Evolutionary conservation across 2,113 vertebrate genomes (phyloP).

Genomic region (Tupaia chinensis): DNA sequence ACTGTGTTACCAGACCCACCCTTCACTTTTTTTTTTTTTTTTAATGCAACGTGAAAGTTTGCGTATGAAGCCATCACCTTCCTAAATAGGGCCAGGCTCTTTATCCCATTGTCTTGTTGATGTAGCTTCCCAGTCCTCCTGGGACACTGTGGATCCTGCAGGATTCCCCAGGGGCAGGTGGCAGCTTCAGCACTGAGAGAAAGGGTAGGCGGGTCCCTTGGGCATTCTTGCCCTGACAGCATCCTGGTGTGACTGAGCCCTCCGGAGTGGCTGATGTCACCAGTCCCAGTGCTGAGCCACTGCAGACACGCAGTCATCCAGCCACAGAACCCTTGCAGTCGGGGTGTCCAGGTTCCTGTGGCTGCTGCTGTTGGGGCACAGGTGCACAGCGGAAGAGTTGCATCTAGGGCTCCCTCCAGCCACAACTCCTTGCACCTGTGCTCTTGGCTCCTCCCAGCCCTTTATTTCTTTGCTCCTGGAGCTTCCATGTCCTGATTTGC

Average conservation of each 20-base stretch:
- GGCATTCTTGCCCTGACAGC: neutral
- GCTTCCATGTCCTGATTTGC: too few species aligned
- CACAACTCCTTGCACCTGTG: neutral
- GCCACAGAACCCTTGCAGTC: too few species aligned
- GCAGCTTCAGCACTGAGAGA: too few species aligned
- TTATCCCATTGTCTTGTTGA: neutral
- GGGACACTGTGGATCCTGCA: too few species aligned
- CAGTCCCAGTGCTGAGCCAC: neutral
- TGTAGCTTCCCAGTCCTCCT: neutral
- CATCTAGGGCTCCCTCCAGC: neutral
- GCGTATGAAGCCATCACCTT: neutral
- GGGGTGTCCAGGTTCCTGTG: fast-evolving
- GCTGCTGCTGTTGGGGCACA: neutral
- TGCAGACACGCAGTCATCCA: too few species aligned
- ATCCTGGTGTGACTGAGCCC: neutral
- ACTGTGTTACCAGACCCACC: too few species aligned
- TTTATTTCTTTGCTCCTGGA: neutral
- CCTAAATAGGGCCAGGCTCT: neutral
- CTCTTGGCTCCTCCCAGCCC: neutral
- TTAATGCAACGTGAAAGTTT: neutral
- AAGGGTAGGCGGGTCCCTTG: too few species aligned
- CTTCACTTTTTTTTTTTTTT: too few species aligned
- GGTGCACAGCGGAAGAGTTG: too few species aligned
- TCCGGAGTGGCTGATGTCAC: neutral
- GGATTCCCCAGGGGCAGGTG: too few species aligned